A percentile compares a stretch with the other conserved stretches of the same genome.
Conservation (phyloP, 2,888 invertebrate genomes). For the Megalurothrips usitatus region DNA sequence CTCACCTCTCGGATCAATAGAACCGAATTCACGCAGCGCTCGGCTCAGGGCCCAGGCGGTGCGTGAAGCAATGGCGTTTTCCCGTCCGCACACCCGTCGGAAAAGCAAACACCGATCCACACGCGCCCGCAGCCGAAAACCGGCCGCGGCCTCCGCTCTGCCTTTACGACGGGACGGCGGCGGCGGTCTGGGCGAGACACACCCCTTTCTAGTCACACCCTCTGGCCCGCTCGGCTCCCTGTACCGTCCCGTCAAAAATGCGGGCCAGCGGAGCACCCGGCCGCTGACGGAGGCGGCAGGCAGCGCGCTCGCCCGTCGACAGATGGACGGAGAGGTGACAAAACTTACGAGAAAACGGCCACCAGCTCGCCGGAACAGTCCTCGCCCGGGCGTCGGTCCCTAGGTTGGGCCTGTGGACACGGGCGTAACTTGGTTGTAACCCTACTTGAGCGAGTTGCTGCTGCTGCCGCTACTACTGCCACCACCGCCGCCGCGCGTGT, state of each 20-base stretch:
- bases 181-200: not conserved
- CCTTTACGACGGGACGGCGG: not conserved
- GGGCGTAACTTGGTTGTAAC: conserved; percentile 16
- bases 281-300: not conserved
- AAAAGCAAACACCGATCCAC: too few relatives aligned
- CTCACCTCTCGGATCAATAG: conserved; percentile 20
- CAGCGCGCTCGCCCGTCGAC: not conserved
- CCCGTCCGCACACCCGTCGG: not conserved
- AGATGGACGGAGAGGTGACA: not conserved
- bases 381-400: not conserved
- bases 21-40: not conserved
- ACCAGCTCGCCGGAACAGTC: conserved; percentile 13
- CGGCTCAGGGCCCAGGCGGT: not conserved
- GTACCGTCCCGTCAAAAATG: not conserved
- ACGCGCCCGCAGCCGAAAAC: too few relatives aligned
- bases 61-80: not conserved
- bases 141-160: not conserved
- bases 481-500: not conserved
- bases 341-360: not conserved
- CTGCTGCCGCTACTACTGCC: not conserved
- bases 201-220: conserved; percentile 19
- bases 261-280: not conserved
- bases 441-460: not conserved
- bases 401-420: not conserved
- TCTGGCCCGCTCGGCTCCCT: not conserved